Evolutionary conservation across 2,888 invertebrate species (phyloP), one percentile per base, ranked within the genome.

Genomic region (Hypomecis atomaria): DNA sequence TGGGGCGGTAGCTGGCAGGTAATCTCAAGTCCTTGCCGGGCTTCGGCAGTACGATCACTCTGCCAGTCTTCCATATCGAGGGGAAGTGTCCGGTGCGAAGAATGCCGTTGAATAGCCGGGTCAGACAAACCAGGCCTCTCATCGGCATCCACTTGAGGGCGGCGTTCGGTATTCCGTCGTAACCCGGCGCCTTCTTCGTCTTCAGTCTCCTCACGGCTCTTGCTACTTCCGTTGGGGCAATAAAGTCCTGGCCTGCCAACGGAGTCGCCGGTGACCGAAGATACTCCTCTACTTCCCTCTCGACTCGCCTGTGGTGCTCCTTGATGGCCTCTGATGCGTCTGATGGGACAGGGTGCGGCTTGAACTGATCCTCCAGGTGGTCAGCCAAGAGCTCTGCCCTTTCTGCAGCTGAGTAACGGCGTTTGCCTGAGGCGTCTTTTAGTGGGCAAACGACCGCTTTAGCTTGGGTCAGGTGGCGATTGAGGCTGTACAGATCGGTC

Each of bases 31-130:
- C 61, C 33, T 78, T 78, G 0, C 71, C 70, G 0, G 62, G 72
- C 11, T 78, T 77, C 0, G 72, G 73, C 0, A 77, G 6, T 43
- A 71, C 53, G 0, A 75, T 70, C 4, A 77, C 65, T 0, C 23
- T 44, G 0, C 72, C 73, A 0, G 6, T 37, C 11, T 75, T 76
- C 75, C 75, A 77, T 0, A 0, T 0, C 0, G 3, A 1, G 0
- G 71, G 71, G 54, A 69, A 71, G 47, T 58, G 52, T 2, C 53
- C 42, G 0, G 65, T 63, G 1, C 65, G 48, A 0, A 65, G 33
- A 0, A 72, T 61, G 1, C 67, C 68, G 5, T 64, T 70, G 57
- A 42, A 64, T 1, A 67, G n/a, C 0, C 63, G 40, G 0, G 68
- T 36, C 0, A 67, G 45, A 0, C 49, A 55, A 7, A 53, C 50